Percentiles rank a stretch among this genome's conserved stretches.
phyloP scores from a whole-genome alignment of 2,888 invertebrate genomes.

The Psylliodes chrysocephalus region DNA sequence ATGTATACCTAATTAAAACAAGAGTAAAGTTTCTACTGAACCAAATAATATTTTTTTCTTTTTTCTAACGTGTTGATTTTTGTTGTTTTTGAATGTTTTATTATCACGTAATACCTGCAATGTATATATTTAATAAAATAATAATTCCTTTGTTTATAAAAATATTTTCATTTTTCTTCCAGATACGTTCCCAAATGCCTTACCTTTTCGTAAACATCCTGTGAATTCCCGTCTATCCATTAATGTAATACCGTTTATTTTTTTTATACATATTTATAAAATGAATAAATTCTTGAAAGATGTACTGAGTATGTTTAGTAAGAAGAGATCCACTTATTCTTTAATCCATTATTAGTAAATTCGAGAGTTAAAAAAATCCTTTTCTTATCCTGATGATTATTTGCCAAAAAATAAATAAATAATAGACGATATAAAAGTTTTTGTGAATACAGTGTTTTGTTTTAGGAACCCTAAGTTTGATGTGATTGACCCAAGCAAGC shows the following conservation, averaged over 20 bases:
- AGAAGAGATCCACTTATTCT: too few relatives aligned
- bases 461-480: slow-evolving; percentile 50
- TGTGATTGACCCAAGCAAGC: slow-evolving; percentile 25
- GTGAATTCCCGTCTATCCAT: slow-evolving; percentile 21
- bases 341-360: too few relatives aligned
- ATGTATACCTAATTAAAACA: neutral
- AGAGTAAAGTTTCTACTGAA: neutral
- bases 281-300: too few relatives aligned
- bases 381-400: too few relatives aligned
- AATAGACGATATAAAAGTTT: too few relatives aligned
- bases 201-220: slow-evolving; percentile 52
- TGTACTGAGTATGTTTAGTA: too few relatives aligned
- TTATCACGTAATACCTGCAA: neutral
- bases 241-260: neutral
- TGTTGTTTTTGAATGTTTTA: slow-evolving; percentile 23
- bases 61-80: slow-evolving; percentile 7
- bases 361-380: too few relatives aligned
- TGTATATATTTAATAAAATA: slow-evolving; percentile 27
- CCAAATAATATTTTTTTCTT: neutral
- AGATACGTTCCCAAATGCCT: slow-evolving; percentile 60
- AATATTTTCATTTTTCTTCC: slow-evolving; percentile 47
- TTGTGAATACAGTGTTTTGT: slow-evolving; percentile 18
- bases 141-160: slow-evolving; percentile 20
- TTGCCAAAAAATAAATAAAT: too few relatives aligned
- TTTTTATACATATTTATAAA: neutral